Percentiles rank a stretch among this genome's conserved stretches.
Evolutionary conservation across 2,797 vertebrate species (phyloP).

Genomic region (Microhierax caerulescens): DNA sequence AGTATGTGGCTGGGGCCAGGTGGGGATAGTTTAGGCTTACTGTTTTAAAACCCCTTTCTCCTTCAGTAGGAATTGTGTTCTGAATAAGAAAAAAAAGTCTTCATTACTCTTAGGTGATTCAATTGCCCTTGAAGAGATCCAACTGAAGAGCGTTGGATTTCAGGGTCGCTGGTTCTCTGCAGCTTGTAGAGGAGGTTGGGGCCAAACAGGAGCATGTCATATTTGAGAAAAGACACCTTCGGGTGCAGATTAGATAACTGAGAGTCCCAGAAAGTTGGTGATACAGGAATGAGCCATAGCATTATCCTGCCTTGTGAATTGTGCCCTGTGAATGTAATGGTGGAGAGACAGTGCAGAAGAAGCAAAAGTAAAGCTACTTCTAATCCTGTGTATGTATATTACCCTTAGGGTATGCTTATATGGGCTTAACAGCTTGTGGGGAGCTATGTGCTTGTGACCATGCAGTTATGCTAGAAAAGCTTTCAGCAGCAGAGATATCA

Average conservation of each 20-base stretch:
- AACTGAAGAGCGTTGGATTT: not conserved
- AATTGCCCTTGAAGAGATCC: not conserved
- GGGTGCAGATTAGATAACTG: not conserved
- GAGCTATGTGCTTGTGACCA: not conserved
- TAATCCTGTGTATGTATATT: not conserved
- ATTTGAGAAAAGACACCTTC: not conserved
- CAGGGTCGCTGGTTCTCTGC: not conserved
- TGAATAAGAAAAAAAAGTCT: not conserved
- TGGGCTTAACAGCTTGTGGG: not conserved
- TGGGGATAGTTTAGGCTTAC: not conserved
- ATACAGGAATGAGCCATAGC: not conserved
- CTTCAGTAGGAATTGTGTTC: not conserved
- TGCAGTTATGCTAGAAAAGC: not conserved
- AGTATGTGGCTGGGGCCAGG: not conserved
- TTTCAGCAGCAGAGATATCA: not conserved
- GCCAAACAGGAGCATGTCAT: fast-evolving
- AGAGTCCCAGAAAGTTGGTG: not conserved
- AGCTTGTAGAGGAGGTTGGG: not conserved
- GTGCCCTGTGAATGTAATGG: not conserved
- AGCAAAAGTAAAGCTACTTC: not conserved
- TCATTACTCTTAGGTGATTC: not conserved
- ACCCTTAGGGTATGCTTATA: not conserved
- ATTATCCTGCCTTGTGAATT: not conserved
- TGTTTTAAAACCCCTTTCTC: not conserved
- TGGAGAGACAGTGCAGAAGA: not conserved